Conservation (phyloP, 2,888 invertebrate species). For the Eristalinus sepulchralis region DNA sequence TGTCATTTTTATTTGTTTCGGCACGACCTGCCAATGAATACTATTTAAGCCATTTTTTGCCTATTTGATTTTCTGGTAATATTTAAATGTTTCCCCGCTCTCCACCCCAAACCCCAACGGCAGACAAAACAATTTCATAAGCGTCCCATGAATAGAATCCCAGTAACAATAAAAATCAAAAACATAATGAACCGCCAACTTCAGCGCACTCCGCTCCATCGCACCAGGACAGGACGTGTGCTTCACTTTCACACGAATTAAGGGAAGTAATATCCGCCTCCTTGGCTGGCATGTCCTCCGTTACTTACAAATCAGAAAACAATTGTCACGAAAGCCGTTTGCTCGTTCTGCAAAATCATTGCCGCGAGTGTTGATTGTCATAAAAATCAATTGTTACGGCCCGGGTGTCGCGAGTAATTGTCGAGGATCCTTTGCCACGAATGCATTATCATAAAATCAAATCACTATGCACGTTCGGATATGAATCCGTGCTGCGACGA, state of each 20-base stretch:
- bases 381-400: not conserved
- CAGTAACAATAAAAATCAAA: not conserved
- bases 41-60: too few species aligned
- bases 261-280: not conserved
- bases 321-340: constrained; percentile 5
- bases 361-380: not conserved
- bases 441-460: constrained; percentile 5
- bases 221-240: not conserved
- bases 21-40: too few species aligned
- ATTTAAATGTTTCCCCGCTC: too few species aligned
- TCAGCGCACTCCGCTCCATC: too few species aligned
- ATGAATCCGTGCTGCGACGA: not conserved
- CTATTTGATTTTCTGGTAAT: too few species aligned
- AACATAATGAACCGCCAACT: not conserved
- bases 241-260: not conserved
- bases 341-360: not conserved
- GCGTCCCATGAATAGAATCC: not conserved
- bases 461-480: not conserved
- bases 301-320: not conserved
- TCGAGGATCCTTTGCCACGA: not conserved
- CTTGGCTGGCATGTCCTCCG: not conserved
- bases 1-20: too few species aligned
- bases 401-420: not conserved
- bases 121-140: not conserved
- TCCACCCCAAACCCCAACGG: too few species aligned